phyloP scores from a whole-genome alignment of 2,113 vertebrate genomes.

The Peromyscus californicus region DNA sequence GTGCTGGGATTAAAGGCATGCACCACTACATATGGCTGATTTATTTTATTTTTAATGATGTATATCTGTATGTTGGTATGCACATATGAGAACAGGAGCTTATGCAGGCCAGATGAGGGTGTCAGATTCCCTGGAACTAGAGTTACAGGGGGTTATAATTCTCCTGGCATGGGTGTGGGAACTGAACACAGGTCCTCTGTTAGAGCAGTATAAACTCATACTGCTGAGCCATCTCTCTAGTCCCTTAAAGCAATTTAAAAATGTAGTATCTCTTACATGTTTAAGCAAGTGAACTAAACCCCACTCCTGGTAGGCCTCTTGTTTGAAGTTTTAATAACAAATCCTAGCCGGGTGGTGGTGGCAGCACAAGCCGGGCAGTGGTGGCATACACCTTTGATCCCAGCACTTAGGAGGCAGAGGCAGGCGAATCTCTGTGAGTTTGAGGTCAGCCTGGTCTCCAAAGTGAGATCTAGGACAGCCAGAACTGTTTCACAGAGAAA shows the following conservation, averaged over 20 bases:
- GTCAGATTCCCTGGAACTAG: neutral
- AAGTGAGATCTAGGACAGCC: too few species aligned
- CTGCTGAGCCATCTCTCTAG: neutral
- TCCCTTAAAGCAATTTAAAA: slow-evolving; percentile 1
- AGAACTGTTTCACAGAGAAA: too few species aligned
- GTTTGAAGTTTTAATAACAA: neutral
- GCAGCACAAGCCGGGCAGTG: too few species aligned
- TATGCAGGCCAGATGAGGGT: neutral
- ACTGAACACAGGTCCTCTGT: neutral
- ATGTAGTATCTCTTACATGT: neutral
- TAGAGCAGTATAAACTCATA: neutral
- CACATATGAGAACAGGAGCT: neutral
- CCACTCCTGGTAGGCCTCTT: slow-evolving; percentile 10
- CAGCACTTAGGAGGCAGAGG: too few species aligned
- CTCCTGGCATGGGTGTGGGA: neutral
- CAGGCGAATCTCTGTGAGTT: too few species aligned
- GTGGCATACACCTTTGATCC: too few species aligned
- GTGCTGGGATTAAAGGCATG: neutral
- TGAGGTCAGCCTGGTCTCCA: too few species aligned
- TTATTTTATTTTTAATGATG: neutral
- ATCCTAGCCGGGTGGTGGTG: too few species aligned
- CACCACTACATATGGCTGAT: neutral
- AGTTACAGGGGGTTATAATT: neutral
- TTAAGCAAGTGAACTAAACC: slow-evolving; percentile 5
- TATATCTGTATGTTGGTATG: neutral